Evolutionary conservation across 2,888 invertebrate genomes (phyloP), one percentile per base, ranked within the genome.

Genomic region (Tetrapedia diversipes): DNA sequence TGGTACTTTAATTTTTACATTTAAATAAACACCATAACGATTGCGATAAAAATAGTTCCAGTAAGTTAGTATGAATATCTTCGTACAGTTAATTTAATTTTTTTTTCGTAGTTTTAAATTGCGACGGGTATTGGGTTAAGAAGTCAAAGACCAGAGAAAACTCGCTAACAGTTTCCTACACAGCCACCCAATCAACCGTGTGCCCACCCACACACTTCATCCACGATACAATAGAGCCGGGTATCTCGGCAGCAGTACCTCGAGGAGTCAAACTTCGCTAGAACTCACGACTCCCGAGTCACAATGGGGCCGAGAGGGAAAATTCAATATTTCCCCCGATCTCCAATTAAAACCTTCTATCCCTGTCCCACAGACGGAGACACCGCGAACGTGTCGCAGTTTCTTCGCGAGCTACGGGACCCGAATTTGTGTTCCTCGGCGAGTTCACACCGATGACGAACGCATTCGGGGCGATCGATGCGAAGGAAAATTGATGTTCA

Each of bases 391-490:
- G 2, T 32, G 3, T 6, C n/a, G n/a, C n/a, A n/a, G 7, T 51
- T 29, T 27, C 27, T 10, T 51, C 49, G 27, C 19, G 29, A n/a
- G n/a, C n/a, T n/a, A n/a, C n/a, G n/a, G n/a, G n/a, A n/a, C n/a
- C n/a, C n/a, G n/a, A n/a, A n/a, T n/a, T n/a, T n/a, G n/a, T n/a
- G n/a, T 29, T 49, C 22, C 22, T 49, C 14, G n/a, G 53, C 43
- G 49, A 61, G 43, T 29, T 60, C 59, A 67, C 53, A 66, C 53
- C 54, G 57, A 53, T 43, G 68, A 27, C 45, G 45, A 76, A 69
- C 66, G 75, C 61, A 34, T 75, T 41, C 47, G 47, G 72, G 65
- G 51, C 68, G 79, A 80, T 76, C 80, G 64, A 80, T 76, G 67
- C 1, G 10, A 47, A 77, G 70, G 14, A 45, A 29, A 22, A 11